Conservation (phyloP, 2,888 invertebrate species). For the Synanthedon myopaeformis region DNA sequence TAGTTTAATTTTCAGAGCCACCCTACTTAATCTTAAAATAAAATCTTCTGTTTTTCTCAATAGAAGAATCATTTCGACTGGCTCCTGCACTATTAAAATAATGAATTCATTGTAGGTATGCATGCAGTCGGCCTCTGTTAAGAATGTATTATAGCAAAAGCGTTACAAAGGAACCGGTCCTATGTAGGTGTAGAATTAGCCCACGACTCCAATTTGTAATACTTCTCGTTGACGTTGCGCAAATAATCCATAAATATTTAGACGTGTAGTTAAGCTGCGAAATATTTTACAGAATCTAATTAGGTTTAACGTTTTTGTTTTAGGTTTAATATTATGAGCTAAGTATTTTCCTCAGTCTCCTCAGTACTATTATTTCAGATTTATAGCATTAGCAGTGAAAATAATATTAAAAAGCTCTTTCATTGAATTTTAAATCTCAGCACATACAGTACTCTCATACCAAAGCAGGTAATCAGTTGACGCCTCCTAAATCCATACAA, state of each 20-base stretch:
- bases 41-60: too few species aligned
- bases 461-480: conserved; percentile 1
- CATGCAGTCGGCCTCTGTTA: conserved; percentile 27
- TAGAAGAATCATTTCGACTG: too few species aligned
- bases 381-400: too few species aligned
- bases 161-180: conserved; percentile 36
- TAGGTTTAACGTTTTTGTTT: not conserved
- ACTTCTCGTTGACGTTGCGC: not conserved
- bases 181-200: not conserved
- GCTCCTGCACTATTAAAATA: not conserved
- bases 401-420: too few species aligned
- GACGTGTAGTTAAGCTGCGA: not conserved
- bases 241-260: not conserved
- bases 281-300: too few species aligned
- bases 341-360: too few species aligned
- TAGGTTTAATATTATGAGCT: too few species aligned
- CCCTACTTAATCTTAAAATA: too few species aligned
- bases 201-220: not conserved
- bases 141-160: conserved; percentile 18
- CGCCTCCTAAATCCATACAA: conserved; percentile 18
- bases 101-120: conserved; percentile 17
- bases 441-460: too few species aligned
- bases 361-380: too few species aligned
- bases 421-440: too few species aligned
- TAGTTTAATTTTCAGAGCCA: too few species aligned